Conservation (phyloP, 2,888 invertebrate genomes). For the Coecobrya sp. region DNA sequence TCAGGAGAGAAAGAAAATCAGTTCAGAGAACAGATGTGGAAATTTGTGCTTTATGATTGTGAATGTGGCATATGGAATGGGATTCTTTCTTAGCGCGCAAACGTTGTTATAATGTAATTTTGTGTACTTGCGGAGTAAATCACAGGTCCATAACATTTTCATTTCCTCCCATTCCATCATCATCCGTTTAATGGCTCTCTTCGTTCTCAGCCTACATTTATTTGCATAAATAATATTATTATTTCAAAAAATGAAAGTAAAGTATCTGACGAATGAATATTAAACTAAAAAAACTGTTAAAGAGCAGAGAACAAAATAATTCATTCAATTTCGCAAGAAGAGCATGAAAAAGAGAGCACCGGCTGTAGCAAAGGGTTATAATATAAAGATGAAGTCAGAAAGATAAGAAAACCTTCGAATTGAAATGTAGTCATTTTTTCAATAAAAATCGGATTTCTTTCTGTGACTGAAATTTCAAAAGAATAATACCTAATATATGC, state of each 20-base stretch:
- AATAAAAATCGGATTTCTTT: slow-evolving; percentile 28
- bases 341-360: slow-evolving; percentile 29
- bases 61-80: slow-evolving; percentile 50
- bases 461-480: slow-evolving; percentile 18
- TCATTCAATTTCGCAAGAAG: slow-evolving; percentile 50
- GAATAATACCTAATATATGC: not conserved
- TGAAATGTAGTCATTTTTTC: not conserved
- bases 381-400: slow-evolving; percentile 10
- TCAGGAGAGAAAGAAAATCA: slow-evolving; percentile 64
- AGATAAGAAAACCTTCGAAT: slow-evolving; percentile 30
- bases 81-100: slow-evolving; percentile 23
- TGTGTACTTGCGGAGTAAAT: slow-evolving; percentile 35
- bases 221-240: slow-evolving; percentile 49
- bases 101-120: slow-evolving; percentile 7
- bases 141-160: slow-evolving; percentile 29
- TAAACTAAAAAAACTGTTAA: slow-evolving; percentile 19
- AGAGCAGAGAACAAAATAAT: slow-evolving; percentile 10
- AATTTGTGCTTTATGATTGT: slow-evolving; percentile 62
- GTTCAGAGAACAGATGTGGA: slow-evolving; percentile 75
- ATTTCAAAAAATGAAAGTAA: slow-evolving; percentile 23
- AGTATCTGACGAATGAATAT: slow-evolving; percentile 62
- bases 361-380: not conserved
- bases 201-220: not conserved
- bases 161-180: slow-evolving; percentile 39
- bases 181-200: slow-evolving; percentile 13